Base-by-base conservation (phyloP, 2,888 invertebrate species). In the Neoascia interrupta region DNA sequence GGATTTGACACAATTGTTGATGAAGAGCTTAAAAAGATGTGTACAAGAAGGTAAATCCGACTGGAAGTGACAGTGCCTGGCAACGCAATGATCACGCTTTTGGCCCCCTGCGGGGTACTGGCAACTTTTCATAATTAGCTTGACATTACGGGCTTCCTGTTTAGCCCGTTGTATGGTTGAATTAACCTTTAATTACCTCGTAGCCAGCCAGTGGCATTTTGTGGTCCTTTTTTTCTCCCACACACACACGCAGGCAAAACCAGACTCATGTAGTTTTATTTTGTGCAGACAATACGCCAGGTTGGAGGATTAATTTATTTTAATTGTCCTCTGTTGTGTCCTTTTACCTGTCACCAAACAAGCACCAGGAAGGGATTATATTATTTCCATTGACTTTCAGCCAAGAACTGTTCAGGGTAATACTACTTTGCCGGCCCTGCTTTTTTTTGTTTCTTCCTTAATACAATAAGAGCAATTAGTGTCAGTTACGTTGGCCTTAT, bases 301-400 rank as follows among this genome's bases (percentile, higher is more conserved):
- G n/a, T n/a, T n/a, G n/a, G n/a, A 15, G 61, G 66, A 66, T 63
- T 63, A 51, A 63, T 66, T 56, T 66, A 56, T 66, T 73, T 73
- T 64, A 58, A 73, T 73, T 73, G 51, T 10, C 43, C 41, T 41
- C 47, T 10, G 36, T 43, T 56, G 21, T 37, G 73, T 51, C 43
- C 58, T 73, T 73, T 58, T 28, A 58, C 58, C 51, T 72, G 64
- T 51, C 64, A 13, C 43, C 11, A 21, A 49, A 11, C n/a, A 19
- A 58, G 19, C 34, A n/a, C n/a, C n/a, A n/a, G 31, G 19, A 18
- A 49, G 13, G 26, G 19, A 56, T 8, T 28, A 43, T 47, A 23
- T 16, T 23, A 23, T 15, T 37, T 19, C 6, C 19, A 15, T 15
- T 31, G 56, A 10, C 15, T 43, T n/a, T n/a, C n/a, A n/a, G n/a